A percentile compares a stretch with the other conserved stretches of the same genome.
These are phyloP conservation scores for Ophioderma brevispina DNA, from an alignment of 35 echinoderm and acorn worm species.

Conservation along the genomic window DNA sequence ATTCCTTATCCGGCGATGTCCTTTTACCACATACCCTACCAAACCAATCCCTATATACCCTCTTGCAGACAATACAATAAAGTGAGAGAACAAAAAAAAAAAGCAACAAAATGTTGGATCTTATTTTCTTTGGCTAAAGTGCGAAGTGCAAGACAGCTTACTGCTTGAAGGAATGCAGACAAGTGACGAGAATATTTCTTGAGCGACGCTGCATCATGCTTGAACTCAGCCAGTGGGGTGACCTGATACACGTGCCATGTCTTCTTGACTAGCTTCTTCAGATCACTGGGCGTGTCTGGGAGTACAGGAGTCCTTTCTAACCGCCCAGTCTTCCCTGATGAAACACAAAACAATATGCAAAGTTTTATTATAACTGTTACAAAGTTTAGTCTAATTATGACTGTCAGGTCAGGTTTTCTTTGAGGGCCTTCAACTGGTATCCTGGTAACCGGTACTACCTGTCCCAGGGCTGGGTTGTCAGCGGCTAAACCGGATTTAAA, in stretches of 20 bases:
- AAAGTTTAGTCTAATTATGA: too few relatives aligned
- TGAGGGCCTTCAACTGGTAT: too few relatives aligned
- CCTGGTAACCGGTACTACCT: too few relatives aligned
- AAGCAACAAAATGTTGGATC: too few relatives aligned
- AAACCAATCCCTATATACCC: not conserved
- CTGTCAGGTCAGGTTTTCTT: too few relatives aligned
- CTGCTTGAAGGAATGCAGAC: conserved; percentile 68
- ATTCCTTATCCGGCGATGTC: too few relatives aligned
- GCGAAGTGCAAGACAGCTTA: conserved; percentile 19
- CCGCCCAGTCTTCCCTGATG: conserved; percentile 32
- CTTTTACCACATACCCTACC: not conserved
- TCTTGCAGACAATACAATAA: too few relatives aligned
- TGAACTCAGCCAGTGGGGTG: conserved; percentile 66
- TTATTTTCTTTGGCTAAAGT: not conserved
- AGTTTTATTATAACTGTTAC: too few relatives aligned
- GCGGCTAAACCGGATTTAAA: too few relatives aligned
- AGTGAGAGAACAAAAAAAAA: too few relatives aligned
- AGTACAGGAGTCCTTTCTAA: conserved; percentile 33
- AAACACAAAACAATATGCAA: too few relatives aligned
- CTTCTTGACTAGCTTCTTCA: conserved; percentile 56
- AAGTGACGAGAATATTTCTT: conserved; percentile 65
- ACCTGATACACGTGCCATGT: conserved; percentile 83
- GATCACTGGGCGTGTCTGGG: not conserved
- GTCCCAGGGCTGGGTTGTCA: too few relatives aligned
- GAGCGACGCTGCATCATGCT: conserved; percentile 39